phyloP scores from a whole-genome alignment of 37 sponge, comb jelly and placozoan genomes.

The Spongilla lacustris region DNA sequence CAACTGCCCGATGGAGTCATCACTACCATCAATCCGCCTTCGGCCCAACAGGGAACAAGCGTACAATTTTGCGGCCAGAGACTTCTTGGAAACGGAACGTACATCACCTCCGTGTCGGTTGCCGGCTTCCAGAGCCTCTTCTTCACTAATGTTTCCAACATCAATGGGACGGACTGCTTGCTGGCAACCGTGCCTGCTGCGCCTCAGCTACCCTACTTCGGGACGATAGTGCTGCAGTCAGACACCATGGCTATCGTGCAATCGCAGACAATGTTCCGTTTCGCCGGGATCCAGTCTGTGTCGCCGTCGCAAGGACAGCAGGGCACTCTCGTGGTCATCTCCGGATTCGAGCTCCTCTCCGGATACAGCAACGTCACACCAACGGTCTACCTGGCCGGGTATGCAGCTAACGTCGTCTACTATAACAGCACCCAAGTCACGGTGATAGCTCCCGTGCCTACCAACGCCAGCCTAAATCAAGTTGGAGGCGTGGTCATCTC shows the following conservation, averaged over 20 bases:
- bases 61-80: slow-evolving; percentile 51
- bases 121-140: background rate
- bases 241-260: slow-evolving; percentile 70
- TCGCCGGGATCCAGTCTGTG: slow-evolving; percentile 35
- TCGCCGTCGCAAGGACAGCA: slow-evolving; percentile 57
- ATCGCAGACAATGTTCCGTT: slow-evolving; percentile 24
- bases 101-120: slow-evolving; percentile 18
- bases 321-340: slow-evolving; percentile 71
- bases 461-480: background rate
- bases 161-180: slow-evolving; percentile 36
- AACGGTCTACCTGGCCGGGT: slow-evolving; percentile 36
- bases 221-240: slow-evolving; percentile 2
- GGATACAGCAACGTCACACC: slow-evolving; percentile 30
- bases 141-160: too few species aligned
- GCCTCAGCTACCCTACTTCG: background rate
- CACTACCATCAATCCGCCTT: slow-evolving; percentile 44
- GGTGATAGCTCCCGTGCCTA: slow-evolving; percentile 23
- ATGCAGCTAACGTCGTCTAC: slow-evolving; percentile 28
- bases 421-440: background rate
- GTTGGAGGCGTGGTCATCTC: background rate
- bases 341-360: slow-evolving; percentile 57
- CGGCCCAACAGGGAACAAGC: slow-evolving; percentile 12
- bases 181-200: slow-evolving; percentile 13
- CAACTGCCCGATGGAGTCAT: slow-evolving; percentile 61
- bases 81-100: slow-evolving; percentile 55